Evolutionary conservation across 2,888 invertebrate genomes (phyloP).

Genomic region (Timema podura): DNA sequence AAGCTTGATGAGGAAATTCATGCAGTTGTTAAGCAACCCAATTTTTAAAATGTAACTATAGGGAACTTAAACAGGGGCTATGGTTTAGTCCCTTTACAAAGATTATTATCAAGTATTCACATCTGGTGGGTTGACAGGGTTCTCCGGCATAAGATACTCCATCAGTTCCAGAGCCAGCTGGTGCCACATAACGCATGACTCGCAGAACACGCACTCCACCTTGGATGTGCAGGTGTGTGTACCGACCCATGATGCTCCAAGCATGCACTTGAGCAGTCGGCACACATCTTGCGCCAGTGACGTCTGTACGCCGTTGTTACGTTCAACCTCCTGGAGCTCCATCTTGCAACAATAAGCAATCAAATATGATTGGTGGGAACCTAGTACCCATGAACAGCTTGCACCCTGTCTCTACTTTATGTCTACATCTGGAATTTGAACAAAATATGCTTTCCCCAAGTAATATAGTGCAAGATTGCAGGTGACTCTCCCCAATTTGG

Average conservation of each 20-base stretch:
- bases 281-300: slow-evolving; percentile 70
- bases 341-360: slow-evolving; percentile 49
- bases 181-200: slow-evolving; percentile 92
- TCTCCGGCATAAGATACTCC: slow-evolving; percentile 71
- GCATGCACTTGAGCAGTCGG: slow-evolving; percentile 69
- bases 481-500: no score
- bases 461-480: no score
- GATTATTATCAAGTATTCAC: slow-evolving; percentile 47
- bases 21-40: no score
- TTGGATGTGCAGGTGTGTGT: slow-evolving; percentile 50
- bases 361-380: no score
- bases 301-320: slow-evolving; percentile 73
- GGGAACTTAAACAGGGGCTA: no score
- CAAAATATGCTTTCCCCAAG: no score
- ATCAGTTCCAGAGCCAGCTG: slow-evolving; percentile 79
- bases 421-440: no score
- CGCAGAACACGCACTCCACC: slow-evolving; percentile 84
- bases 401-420: no score
- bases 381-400: no score
- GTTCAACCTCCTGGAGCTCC: slow-evolving; percentile 80
- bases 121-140: slow-evolving; percentile 70
- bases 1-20: no score
- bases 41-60: no score
- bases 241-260: slow-evolving; percentile 65
- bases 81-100: no score